Evolutionary conservation across 2,797 vertebrate species (phyloP).

Genomic region (Darevskia mixta): DNA sequence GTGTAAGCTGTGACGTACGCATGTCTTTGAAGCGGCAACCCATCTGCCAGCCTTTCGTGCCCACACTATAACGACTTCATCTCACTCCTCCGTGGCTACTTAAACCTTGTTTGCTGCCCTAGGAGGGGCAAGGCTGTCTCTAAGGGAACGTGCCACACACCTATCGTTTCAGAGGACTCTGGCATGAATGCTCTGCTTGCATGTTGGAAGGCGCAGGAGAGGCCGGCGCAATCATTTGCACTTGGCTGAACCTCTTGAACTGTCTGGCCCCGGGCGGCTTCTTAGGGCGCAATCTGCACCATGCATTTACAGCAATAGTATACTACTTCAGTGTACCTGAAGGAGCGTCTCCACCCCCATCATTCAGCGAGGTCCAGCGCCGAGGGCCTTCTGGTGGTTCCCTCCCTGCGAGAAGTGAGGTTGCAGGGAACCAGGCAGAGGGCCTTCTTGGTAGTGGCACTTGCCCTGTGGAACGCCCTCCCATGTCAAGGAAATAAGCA

Average conservation of each 20-base stretch:
- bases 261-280: background rate
- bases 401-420: too few relatives aligned
- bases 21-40: background rate
- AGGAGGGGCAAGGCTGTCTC: background rate
- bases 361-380: too few relatives aligned
- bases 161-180: background rate
- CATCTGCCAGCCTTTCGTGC: background rate
- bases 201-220: background rate
- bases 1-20: fast-evolving
- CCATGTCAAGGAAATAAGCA: too few relatives aligned
- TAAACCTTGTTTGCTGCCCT: too few relatives aligned
- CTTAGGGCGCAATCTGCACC: too few relatives aligned
- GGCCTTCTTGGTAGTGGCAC: too few relatives aligned
- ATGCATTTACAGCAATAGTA: too few relatives aligned
- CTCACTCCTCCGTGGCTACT: background rate
- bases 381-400: too few relatives aligned
- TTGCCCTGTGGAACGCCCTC: too few relatives aligned
- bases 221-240: background rate
- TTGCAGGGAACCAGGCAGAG: too few relatives aligned
- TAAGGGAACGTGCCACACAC: background rate
- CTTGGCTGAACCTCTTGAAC: background rate
- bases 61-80: fast-evolving
- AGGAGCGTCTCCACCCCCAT: too few relatives aligned
- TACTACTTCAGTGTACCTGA: too few relatives aligned
- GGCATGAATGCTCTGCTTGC: background rate